Evolutionary conservation across 2,888 invertebrate species (phyloP).

Genomic region (Ptychoptera contaminata): DNA sequence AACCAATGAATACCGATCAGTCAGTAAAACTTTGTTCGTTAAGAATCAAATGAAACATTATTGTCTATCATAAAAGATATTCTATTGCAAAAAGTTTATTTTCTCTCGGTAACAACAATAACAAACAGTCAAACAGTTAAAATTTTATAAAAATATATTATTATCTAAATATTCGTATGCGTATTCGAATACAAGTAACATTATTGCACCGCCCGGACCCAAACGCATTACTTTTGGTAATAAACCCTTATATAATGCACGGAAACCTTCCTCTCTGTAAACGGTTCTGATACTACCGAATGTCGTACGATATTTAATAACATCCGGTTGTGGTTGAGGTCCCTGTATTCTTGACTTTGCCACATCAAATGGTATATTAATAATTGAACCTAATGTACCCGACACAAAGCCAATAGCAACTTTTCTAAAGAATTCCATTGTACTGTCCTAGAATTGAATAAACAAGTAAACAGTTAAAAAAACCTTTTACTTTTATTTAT

Average conservation of each 20-base stretch:
- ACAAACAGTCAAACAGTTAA: no score
- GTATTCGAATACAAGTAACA: conserved; percentile 85
- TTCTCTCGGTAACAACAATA: no score
- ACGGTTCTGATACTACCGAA: conserved; percentile 55
- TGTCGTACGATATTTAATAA: conserved; percentile 66
- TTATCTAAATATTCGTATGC: conserved; percentile 56
- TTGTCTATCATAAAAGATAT: no score
- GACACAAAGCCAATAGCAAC: conserved; percentile 73
- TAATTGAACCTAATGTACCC: conserved; percentile 70
- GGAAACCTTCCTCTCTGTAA: conserved; percentile 75
- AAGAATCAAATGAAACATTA: no score
- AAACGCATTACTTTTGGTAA: conserved; percentile 79
- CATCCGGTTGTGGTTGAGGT: conserved; percentile 57
- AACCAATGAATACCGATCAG: no score
- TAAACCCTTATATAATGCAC: conserved; percentile 82
- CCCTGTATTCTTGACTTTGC: conserved; percentile 92
- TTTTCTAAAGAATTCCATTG: conserved; percentile 56
- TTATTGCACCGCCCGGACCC: conserved; percentile 90
- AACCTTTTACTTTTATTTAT: not conserved
- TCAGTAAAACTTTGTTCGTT: no score
- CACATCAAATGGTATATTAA: conserved; percentile 92
- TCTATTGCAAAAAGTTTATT: no score
- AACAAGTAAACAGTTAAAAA: not conserved
- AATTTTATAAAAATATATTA: conserved; percentile 10
- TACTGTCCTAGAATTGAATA: conserved; percentile 37